Percentiles rank a stretch among this genome's conserved stretches.
Conservation (phyloP, 2,113 vertebrate genomes). For the Salvelinus namaycush region DNA sequence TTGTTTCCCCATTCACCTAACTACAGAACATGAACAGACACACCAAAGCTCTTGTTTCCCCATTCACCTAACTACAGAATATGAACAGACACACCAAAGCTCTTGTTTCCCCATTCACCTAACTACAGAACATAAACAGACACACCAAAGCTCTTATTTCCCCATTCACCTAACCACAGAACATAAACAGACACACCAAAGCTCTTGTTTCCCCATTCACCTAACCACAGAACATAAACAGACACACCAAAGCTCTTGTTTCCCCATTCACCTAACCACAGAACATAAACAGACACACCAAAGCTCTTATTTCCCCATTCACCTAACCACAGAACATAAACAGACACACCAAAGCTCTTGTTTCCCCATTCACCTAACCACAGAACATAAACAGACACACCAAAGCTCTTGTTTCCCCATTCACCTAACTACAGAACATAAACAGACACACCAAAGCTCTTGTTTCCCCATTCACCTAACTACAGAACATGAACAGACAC, state of each 20-base stretch:
- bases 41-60: background rate
- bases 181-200: background rate
- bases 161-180: background rate
- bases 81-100: background rate
- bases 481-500: background rate
- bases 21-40: too few relatives aligned
- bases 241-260: background rate
- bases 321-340: too few relatives aligned
- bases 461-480: conserved; percentile 3
- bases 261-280: conserved; percentile 1
- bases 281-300: background rate
- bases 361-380: too few relatives aligned
- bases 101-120: background rate
- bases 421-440: too few relatives aligned
- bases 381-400: too few relatives aligned
- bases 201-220: conserved; percentile 10
- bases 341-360: too few relatives aligned
- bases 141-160: background rate
- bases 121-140: background rate
- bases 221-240: background rate
- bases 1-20: too few relatives aligned
- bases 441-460: too few relatives aligned
- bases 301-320: background rate
- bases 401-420: too few relatives aligned
- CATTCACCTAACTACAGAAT: background rate